Evolutionary conservation across 2,113 vertebrate genomes (phyloP).

Genomic region (Albula goreensis): DNA sequence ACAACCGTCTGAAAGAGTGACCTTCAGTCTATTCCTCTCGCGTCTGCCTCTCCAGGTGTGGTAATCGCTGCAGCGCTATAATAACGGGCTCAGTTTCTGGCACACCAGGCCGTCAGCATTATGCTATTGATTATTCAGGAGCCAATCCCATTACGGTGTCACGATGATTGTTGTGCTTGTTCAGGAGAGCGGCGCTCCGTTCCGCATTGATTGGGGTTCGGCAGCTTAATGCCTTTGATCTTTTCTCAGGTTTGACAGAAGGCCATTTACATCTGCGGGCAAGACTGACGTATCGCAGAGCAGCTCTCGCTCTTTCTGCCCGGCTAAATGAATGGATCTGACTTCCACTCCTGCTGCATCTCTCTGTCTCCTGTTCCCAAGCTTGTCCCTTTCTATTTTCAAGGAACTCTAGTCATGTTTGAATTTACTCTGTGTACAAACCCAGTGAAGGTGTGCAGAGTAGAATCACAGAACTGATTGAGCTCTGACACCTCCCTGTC

Average conservation of each 20-base stretch:
- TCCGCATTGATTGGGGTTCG: constrained; percentile 19
- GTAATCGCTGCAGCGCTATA: not conserved
- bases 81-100: not conserved
- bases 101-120: not conserved
- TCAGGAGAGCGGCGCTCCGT: not conserved
- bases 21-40: not conserved
- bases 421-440: too few species aligned
- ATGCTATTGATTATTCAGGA: constrained; percentile 21
- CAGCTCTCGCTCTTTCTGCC: not conserved
- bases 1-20: not conserved
- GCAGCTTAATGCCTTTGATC: constrained; percentile 16
- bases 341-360: not conserved
- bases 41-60: not conserved
- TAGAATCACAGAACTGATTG: too few species aligned
- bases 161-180: constrained; percentile 11
- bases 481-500: too few species aligned
- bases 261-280: not conserved
- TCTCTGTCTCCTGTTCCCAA: not conserved
- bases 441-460: too few species aligned
- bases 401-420: not conserved
- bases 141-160: constrained; percentile 16
- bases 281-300: not conserved
- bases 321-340: not conserved
- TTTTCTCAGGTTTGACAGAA: not conserved
- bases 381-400: not conserved